Percentiles rank a stretch among this genome's conserved stretches.
phyloP scores from a whole-genome alignment of 92 coral and sea anemone genomes.

The Siderastrea siderea region DNA sequence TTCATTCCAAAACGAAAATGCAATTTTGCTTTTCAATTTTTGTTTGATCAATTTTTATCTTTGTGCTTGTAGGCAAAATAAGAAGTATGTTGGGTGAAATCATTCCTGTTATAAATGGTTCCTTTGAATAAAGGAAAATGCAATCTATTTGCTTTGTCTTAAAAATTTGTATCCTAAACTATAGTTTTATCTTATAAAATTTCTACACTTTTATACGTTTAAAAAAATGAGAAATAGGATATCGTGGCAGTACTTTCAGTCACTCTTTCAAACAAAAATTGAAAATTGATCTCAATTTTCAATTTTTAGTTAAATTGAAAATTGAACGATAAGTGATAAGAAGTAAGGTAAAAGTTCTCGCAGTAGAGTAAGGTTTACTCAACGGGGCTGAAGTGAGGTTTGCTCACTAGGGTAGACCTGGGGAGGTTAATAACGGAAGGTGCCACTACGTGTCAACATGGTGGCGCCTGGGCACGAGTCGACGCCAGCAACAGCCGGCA shows the following conservation, averaged over 20 bases:
- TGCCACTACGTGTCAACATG: no score
- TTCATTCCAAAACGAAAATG: not conserved
- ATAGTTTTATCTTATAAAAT: not conserved
- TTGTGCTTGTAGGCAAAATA: not conserved
- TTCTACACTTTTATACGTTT: not conserved
- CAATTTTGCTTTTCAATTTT: not conserved
- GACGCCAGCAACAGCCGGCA: no score
- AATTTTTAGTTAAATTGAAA: not conserved
- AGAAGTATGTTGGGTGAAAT: no score
- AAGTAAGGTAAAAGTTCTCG: not conserved
- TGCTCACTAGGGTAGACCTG: not conserved
- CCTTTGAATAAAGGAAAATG: no score
- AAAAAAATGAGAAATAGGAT: not conserved
- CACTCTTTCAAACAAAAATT: not conserved
- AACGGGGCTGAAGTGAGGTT: not conserved
- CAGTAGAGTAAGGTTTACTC: not conserved
- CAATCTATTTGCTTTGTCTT: no score
- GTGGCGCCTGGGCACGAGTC: no score
- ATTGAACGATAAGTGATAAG: not conserved
- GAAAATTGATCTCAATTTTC: slow-evolving; percentile 11
- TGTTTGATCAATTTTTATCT: not conserved
- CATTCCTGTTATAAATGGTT: no score
- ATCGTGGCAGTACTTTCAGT: not conserved
- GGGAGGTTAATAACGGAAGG: not conserved
- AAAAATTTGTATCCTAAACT: no score